Conservation (phyloP, 2,797 vertebrate species). For the Alosa sapidissima region DNA sequence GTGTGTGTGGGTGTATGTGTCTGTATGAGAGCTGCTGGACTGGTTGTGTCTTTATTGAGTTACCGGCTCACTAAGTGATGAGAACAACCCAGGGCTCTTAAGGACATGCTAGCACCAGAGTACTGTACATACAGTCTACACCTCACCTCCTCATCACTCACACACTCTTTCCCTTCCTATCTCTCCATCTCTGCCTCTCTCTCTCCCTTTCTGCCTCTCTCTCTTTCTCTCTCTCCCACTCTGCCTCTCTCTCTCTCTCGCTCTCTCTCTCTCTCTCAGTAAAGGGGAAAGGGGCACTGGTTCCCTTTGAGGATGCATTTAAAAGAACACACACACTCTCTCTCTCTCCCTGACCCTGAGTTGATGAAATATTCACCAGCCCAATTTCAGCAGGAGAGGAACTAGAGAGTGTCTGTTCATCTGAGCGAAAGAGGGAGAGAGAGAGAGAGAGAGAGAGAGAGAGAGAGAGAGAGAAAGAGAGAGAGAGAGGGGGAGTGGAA, state of each 20-base stretch:
- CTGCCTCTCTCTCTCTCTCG: too few relatives aligned
- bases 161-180: background rate
- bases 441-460: slow-evolving; percentile 1
- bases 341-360: background rate
- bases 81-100: background rate
- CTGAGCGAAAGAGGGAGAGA: background rate
- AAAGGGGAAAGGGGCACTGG: background rate
- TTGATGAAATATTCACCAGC: slow-evolving; percentile 3
- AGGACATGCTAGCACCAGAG: background rate
- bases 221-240: background rate
- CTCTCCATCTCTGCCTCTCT: too few relatives aligned
- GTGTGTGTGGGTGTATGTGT: background rate
- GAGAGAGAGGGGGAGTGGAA: background rate
- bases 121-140: background rate
- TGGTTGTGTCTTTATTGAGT: slow-evolving; percentile 11
- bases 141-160: background rate
- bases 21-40: background rate
- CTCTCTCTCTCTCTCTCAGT: background rate
- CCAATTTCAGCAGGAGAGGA: background rate
- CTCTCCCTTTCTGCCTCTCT: background rate
- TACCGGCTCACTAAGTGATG: background rate
- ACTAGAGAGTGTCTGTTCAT: background rate
- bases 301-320: background rate
- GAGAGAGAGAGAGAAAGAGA: background rate
- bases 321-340: background rate